phyloP scores from a whole-genome alignment of 92 coral and sea anemone genomes.

The Galaxea fascicularis region DNA sequence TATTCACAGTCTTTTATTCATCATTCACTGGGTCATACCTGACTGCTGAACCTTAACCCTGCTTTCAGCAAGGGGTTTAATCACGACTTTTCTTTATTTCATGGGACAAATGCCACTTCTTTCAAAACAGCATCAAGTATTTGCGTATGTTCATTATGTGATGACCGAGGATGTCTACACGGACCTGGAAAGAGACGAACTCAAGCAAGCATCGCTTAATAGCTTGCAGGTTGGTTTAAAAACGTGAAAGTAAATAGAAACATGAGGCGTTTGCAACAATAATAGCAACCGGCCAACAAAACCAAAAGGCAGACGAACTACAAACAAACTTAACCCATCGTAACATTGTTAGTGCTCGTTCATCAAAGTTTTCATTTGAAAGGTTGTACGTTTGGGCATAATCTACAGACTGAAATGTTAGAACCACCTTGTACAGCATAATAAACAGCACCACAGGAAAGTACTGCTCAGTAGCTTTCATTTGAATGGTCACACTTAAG shows the following conservation, averaged over 20 bases:
- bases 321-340: neutral
- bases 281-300: neutral
- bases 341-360: neutral
- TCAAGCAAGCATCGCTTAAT: conserved; percentile 84
- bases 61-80: neutral
- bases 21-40: too few relatives aligned
- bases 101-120: neutral
- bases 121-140: conserved; percentile 82
- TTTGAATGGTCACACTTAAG: neutral
- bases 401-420: neutral
- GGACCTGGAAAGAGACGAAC: conserved; percentile 95
- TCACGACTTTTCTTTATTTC: neutral
- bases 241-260: too few relatives aligned
- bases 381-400: neutral
- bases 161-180: conserved; percentile 95
- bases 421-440: neutral
- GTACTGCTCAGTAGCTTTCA: neutral
- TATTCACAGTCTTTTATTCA: too few relatives aligned
- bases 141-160: conserved; percentile 82
- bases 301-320: too few relatives aligned
- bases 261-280: too few relatives aligned
- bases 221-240: conserved; percentile 76
- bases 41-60: neutral
- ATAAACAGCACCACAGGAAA: neutral
- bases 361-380: neutral